These are phyloP conservation scores for Hyalella azteca DNA, from an alignment of 2,888 invertebrate genomes.

Conservation along the genomic window DNA sequence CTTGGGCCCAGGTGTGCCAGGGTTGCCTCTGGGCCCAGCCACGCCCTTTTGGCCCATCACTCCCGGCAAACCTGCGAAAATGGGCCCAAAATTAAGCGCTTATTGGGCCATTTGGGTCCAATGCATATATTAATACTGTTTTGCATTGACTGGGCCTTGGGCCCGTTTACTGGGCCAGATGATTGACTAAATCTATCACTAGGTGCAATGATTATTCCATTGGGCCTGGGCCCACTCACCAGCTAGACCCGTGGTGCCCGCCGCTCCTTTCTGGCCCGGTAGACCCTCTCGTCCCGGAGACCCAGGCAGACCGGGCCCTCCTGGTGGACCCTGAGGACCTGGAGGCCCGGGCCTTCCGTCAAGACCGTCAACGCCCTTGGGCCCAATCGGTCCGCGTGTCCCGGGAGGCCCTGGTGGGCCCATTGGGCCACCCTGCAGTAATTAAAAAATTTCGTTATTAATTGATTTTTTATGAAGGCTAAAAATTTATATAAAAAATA, in stretches of 20 bases:
- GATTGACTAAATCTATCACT: background rate
- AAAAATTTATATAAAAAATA: too few species aligned
- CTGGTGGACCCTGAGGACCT: conserved; percentile 71
- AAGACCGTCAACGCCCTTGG: conserved; percentile 90
- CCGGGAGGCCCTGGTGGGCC: conserved; percentile 77
- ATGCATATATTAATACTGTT: background rate
- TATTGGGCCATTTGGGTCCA: background rate
- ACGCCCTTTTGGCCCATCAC: conserved; percentile 75
- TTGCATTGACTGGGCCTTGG: too few species aligned
- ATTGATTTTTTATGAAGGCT: too few species aligned
- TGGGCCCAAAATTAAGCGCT: background rate
- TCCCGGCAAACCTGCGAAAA: conserved; percentile 75
- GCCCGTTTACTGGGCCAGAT: background rate
- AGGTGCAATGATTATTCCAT: background rate
- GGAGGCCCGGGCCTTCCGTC: conserved; percentile 71
- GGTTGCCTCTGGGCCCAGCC: conserved; percentile 69
- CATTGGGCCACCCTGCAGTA: conserved; percentile 69
- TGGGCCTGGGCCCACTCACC: background rate
- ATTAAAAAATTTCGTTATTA: too few species aligned
- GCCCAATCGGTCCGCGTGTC: conserved; percentile 86
- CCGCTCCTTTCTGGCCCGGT: conserved; percentile 87
- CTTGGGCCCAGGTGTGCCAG: conserved; percentile 72
- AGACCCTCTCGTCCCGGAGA: conserved; percentile 82
- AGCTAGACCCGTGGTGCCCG: conserved; percentile 75
- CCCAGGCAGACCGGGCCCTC: conserved; percentile 80